phyloP scores from a whole-genome alignment of 2,113 vertebrate genomes.

The Hylia prasina region DNA sequence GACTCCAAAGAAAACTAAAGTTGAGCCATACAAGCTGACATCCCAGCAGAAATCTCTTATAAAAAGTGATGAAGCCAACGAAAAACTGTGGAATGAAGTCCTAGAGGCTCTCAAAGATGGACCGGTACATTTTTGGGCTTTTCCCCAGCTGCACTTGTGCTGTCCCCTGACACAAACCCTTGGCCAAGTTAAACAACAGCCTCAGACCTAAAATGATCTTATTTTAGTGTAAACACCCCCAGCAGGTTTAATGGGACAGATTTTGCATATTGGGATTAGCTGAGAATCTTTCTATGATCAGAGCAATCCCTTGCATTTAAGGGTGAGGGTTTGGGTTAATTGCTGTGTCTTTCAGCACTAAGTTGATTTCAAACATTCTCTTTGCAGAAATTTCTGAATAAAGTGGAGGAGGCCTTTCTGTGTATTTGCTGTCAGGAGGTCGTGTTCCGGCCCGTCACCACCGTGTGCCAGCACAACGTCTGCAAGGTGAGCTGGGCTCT shows the following conservation, averaged over 20 bases:
- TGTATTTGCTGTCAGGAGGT: slow-evolving; percentile 98
- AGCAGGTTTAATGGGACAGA: neutral
- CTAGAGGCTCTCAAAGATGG: slow-evolving; percentile 85
- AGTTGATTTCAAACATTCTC: neutral
- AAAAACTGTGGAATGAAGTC: slow-evolving; percentile 92
- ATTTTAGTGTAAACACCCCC: neutral
- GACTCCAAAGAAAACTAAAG: slow-evolving; percentile 84
- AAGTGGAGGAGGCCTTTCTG: slow-evolving; percentile 90
- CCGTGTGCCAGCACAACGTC: slow-evolving; percentile 94
- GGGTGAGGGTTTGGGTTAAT: neutral
- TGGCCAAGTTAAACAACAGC: neutral
- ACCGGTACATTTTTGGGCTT: slow-evolving; percentile 72
- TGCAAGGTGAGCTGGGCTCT: slow-evolving; percentile 82
- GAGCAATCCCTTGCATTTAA: neutral
- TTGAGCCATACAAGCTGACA: slow-evolving; percentile 88
- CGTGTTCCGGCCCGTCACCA: slow-evolving; percentile 89
- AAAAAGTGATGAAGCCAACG: slow-evolving; percentile 84
- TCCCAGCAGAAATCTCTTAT: slow-evolving; percentile 85
- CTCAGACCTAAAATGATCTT: neutral
- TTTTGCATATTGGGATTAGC: neutral
- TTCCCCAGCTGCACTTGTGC: neutral
- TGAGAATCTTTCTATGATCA: fast-evolving
- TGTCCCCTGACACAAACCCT: neutral
- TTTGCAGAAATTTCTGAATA: slow-evolving; percentile 87
- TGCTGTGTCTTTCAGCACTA: neutral